Evolutionary conservation across 2,113 vertebrate species (phyloP), one percentile per base, ranked within the genome.

Genomic region (Lathamus discolor): DNA sequence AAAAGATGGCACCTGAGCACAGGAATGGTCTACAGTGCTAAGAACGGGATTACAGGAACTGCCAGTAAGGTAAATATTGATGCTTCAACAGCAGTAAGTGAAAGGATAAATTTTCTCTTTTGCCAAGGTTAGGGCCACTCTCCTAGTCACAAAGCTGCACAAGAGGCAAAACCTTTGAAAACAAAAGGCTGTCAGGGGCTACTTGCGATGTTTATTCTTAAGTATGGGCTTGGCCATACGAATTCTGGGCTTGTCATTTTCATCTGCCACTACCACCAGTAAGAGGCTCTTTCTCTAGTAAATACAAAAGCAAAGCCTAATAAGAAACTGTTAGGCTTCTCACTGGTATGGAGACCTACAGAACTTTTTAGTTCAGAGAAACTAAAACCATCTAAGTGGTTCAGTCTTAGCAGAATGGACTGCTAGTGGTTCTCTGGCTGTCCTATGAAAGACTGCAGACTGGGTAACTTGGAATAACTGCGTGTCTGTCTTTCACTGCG

Each of bases 161-260:
- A 64, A 73, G 29, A 92, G 72, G 64, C 59, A 70, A 90, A 83
- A 59, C 41, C 67, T 93, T 93, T 72, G 55, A 80, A 88, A 92
- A 86, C 6, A 76, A 90, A 86, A 93, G 86, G 83, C 72, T 90
- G 68, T 72, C 72, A 92, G 66, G 48, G 87, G 63, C 63, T 89
- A 29, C 77, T 84, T 86, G 68, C 33, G 11, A 3, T 68, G 73
- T 49, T 92, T 78, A 35, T 76, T 59, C 22, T 77, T 84, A 72
- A 82, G 55, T 43, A 74, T 44, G 14, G 57, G 31, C 51, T 92
- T 96, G 83, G 83, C 61, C 33, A 25, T 52, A 72, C 16, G 61
- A 79, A 72, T 91, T 92, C 51, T 68, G 29, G 59, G 70, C 23
- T 85, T 81, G 63, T 39, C 20, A 29, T 90, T 90, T 74, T 49